phyloP scores from a whole-genome alignment of 2,888 invertebrate species.

The Calephelis perditalis region DNA sequence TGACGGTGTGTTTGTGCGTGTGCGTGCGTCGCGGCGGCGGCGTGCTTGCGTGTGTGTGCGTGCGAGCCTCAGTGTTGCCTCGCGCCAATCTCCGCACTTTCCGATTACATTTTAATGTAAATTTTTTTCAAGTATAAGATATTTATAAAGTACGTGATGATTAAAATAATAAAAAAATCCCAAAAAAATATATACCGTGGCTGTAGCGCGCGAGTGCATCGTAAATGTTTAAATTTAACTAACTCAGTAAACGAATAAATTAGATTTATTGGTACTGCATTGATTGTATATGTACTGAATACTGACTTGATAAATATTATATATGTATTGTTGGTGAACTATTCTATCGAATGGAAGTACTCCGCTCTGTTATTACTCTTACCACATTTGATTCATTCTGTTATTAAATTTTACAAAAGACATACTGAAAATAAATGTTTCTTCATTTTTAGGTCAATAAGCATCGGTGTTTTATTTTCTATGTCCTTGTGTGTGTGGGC shows the following conservation, averaged over 20 bases:
- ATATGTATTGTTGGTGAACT: conserved; percentile 74
- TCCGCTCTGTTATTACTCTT: conserved; percentile 72
- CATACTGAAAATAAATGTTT: conserved; percentile 85
- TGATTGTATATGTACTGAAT: conserved; percentile 62
- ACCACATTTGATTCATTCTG: conserved; percentile 75
- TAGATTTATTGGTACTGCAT: conserved; percentile 74
- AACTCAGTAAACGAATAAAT: conserved; percentile 73
- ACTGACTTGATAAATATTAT: conserved; percentile 74
- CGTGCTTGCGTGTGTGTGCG: conserved; percentile 29
- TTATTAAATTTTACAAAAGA: conserved; percentile 81
- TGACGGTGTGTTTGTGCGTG: conserved; percentile 59
- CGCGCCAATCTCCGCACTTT: conserved; percentile 52
- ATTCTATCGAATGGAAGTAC: conserved; percentile 66
- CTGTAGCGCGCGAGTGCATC: conserved; percentile 37
- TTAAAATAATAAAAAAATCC: conserved; percentile 60
- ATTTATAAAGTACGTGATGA: conserved; percentile 76
- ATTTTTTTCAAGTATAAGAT: conserved; percentile 76
- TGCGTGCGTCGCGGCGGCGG: conserved; percentile 23
- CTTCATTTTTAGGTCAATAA: conserved; percentile 85
- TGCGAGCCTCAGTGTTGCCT: conserved; percentile 27
- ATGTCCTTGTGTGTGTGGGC: conserved; percentile 13
- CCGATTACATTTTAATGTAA: conserved; percentile 70
- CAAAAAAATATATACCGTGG: conserved; percentile 56
- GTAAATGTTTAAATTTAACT: conserved; percentile 65
- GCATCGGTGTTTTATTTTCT: conserved; percentile 73